Base-by-base conservation (phyloP, 1,140 invertebrate genomes). In the Drosophila lacertosa region DNA sequence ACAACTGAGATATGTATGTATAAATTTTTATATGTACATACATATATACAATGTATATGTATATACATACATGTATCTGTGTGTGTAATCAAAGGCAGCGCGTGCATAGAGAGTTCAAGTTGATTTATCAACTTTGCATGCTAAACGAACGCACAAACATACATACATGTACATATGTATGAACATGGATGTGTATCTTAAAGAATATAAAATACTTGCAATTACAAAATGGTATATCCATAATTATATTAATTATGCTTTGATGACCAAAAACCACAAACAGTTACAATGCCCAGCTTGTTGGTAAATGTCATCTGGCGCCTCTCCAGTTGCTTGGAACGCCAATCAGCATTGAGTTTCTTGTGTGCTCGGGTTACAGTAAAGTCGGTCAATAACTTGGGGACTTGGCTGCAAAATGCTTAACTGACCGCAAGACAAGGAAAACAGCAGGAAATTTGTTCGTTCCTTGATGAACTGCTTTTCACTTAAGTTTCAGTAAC, bases 381-480 rank as follows among this genome's bases (percentile, higher is more conserved):
- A 78, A 86, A 88, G 70, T 86, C 82, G 82, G 82, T 86, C 82
- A 86, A 86, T 82, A 88, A 70, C 82, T 88, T 75, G 65, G 48
- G 40, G 73, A 55, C 62, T 50, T 29, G 26, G 76, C 55, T 67
- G 50, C 81, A 74, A 75, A 82, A 65, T 72, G 59, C 65, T 84
- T 79, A 72, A 68, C 57, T 65, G 67, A 80, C 63, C 75, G 57
- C 76, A 83, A 29, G 26, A 29, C 29, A 47, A 47, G 11, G 13
- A 48, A 20, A 42, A 37, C 20, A 50, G 29, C 26, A 68, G 59
- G 39, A 68, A 44, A 15, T 66, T 72, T 62, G 59, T 73, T 77
- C 67, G 59, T 65, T 76, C 75, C 75, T 51, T 65, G 50, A 64
- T 75, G 42, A 54, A 73, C 67, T 59, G 71, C 60, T 45, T 76